These are phyloP conservation scores for Tenthredo notha DNA, from an alignment of 2,888 invertebrate species.

Conservation along the genomic window DNA sequence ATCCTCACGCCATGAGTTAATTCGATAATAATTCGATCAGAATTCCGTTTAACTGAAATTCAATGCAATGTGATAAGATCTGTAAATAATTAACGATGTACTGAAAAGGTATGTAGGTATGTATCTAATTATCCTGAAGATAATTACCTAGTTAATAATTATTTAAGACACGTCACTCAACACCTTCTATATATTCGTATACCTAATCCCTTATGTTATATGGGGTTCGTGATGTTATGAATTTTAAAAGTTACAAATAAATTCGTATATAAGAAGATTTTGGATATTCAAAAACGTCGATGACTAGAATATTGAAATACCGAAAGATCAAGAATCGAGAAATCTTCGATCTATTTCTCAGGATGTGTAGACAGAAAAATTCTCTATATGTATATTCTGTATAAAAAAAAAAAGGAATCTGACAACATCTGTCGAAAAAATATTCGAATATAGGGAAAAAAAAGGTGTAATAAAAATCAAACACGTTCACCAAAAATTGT, in stretches of 20 bases:
- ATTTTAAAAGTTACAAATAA: no score
- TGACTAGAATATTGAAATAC: no score
- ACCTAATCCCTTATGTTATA: no score
- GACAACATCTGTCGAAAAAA: not conserved
- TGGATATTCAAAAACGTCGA: no score
- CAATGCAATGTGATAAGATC: not conserved
- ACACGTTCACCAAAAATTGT: constrained; percentile 68
- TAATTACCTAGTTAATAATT: not conserved
- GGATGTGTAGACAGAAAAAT: not conserved
- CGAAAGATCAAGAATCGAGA: no score
- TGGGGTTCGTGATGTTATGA: no score
- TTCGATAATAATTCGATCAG: not conserved
- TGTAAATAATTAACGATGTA: not conserved
- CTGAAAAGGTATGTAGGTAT: not conserved
- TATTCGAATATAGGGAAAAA: not conserved
- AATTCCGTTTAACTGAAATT: not conserved
- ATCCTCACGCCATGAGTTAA: not conserved
- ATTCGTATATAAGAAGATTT: no score
- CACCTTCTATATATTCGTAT: not conserved
- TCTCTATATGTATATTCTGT: not conserved
- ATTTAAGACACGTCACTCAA: not conserved
- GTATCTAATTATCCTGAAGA: not conserved
- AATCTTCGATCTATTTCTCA: no score
- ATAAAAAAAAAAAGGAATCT: not conserved
- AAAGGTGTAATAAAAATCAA: not conserved